Evolutionary conservation across 2,888 invertebrate genomes (phyloP).

Genomic region (Tortrix viridana): DNA sequence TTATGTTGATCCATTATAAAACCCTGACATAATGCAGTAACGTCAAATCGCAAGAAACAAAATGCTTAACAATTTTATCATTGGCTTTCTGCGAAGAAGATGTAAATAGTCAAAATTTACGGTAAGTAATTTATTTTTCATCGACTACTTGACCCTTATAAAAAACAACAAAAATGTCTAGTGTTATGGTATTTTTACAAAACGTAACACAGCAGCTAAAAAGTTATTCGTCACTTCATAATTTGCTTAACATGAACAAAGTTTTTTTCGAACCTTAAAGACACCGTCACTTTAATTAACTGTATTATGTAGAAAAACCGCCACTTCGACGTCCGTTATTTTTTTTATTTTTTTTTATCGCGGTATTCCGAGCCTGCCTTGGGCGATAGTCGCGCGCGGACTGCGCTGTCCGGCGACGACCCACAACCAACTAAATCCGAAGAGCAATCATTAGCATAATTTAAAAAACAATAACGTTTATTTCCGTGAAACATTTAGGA

Average conservation of each 20-base stretch:
- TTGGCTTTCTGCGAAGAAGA: no score
- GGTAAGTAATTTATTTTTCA: no score
- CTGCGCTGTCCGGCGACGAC: constrained; percentile 23
- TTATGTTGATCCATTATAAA: no score
- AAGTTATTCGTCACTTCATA: not conserved
- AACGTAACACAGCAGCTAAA: not conserved
- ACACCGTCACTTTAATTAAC: not conserved
- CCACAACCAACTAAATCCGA: constrained; percentile 27
- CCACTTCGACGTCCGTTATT: no score
- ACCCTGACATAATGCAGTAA: no score
- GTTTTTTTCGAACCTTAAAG: not conserved
- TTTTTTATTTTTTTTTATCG: constrained; percentile 3
- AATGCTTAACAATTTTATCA: no score
- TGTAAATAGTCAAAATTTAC: no score
- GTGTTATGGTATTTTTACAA: not conserved
- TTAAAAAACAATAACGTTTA: constrained; percentile 30
- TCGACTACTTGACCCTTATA: no score
- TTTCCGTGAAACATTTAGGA: no score
- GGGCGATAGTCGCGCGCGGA: constrained; percentile 30
- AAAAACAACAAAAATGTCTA: not conserved
- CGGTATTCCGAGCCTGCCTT: constrained; percentile 13
- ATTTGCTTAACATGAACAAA: no score
- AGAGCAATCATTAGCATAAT: constrained; percentile 18
- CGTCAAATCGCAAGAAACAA: no score
- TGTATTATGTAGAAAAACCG: no score